A percentile compares a stretch with the other conserved stretches of the same genome.
These are phyloP conservation scores for Bemisia tabaci DNA, from an alignment of 1,140 invertebrate genomes.

Conservation along the genomic window DNA sequence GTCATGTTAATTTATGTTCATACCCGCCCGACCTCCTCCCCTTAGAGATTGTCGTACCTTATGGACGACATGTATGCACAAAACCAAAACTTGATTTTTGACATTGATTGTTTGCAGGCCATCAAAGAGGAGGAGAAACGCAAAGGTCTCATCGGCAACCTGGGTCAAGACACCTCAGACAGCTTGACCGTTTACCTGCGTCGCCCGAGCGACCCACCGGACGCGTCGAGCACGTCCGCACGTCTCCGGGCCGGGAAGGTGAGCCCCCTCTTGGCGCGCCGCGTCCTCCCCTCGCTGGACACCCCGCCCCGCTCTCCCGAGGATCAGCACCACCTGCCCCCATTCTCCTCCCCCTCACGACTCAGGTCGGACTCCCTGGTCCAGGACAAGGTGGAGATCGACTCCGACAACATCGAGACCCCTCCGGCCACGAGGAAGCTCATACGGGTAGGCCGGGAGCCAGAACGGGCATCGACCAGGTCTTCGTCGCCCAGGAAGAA, in stretches of 20 bases:
- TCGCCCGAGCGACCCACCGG: conserved; percentile 29
- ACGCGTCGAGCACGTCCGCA: conserved; percentile 11
- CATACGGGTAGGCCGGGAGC: conserved; percentile 30
- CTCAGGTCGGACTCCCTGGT: conserved; percentile 31
- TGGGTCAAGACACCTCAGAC: conserved; percentile 32
- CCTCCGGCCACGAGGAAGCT: conserved; percentile 61
- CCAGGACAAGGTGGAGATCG: conserved; percentile 64
- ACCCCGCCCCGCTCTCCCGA: conserved; percentile 8
- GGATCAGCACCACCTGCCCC: conserved; percentile 26
- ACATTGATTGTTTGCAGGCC: conserved; percentile 31
- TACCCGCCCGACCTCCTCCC: too few relatives aligned
- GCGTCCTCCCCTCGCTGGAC: conserved; percentile 2
- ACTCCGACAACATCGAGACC: conserved; percentile 82
- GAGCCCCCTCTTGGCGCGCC: conserved; percentile 18
- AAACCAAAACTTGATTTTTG: too few relatives aligned
- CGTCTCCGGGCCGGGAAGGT: conserved; percentile 19
- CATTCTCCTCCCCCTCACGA: conserved; percentile 26
- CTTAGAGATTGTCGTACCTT: too few relatives aligned
- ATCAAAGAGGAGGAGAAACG: conserved; percentile 41
- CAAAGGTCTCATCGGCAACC: conserved; percentile 35
- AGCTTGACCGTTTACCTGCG: conserved; percentile 48
- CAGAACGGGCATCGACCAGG: conserved; percentile 2
- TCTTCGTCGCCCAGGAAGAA: conserved; percentile 10
- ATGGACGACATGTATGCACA: too few relatives aligned
- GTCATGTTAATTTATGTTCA: too few relatives aligned